Evolutionary conservation across 1,140 invertebrate genomes (phyloP).

Genomic region (Drosophila biarmipes): DNA sequence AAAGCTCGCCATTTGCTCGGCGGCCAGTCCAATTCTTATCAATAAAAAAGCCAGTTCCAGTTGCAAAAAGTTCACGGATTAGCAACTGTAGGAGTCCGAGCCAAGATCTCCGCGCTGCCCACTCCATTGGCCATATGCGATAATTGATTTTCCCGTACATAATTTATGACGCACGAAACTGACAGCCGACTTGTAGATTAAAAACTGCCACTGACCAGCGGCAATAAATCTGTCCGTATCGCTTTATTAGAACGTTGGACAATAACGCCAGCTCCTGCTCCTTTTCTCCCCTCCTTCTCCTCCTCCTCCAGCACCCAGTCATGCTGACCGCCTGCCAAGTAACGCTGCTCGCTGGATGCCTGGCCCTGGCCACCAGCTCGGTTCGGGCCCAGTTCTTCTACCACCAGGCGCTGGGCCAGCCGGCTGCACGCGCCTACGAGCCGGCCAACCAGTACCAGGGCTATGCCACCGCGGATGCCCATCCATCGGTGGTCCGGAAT

Average conservation of each 20-base stretch:
- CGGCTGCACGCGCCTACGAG: conserved; percentile 30
- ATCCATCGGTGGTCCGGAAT: conserved; percentile 87
- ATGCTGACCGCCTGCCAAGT: conserved; percentile 63
- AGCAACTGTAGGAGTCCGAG: conserved; percentile 37
- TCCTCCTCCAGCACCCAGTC: conserved; percentile 28
- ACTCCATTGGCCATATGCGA: conserved; percentile 67
- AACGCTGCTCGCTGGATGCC: conserved; percentile 38
- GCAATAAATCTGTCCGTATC: conserved; percentile 74
- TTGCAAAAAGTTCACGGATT: conserved; percentile 71
- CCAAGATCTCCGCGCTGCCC: conserved; percentile 38
- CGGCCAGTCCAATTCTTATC: conserved; percentile 68
- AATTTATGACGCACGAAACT: conserved; percentile 81
- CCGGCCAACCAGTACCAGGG: conserved; percentile 59
- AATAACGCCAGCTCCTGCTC: conserved; percentile 42
- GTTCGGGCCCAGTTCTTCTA: conserved; percentile 68
- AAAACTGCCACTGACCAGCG: conserved; percentile 64
- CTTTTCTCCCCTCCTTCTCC: conserved; percentile 2
- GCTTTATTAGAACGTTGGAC: conserved; percentile 61
- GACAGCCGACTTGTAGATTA: conserved; percentile 74
- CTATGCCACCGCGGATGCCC: conserved; percentile 83
- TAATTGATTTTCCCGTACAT: conserved; percentile 83
- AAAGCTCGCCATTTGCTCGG: conserved; percentile 35
- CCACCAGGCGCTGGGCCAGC: conserved; percentile 56
- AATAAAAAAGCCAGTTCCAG: conserved; percentile 57
- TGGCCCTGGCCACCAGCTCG: conserved; percentile 33